Evolutionary conservation across 2,113 vertebrate species (phyloP).

Genomic region (Anoplopoma fimbria): DNA sequence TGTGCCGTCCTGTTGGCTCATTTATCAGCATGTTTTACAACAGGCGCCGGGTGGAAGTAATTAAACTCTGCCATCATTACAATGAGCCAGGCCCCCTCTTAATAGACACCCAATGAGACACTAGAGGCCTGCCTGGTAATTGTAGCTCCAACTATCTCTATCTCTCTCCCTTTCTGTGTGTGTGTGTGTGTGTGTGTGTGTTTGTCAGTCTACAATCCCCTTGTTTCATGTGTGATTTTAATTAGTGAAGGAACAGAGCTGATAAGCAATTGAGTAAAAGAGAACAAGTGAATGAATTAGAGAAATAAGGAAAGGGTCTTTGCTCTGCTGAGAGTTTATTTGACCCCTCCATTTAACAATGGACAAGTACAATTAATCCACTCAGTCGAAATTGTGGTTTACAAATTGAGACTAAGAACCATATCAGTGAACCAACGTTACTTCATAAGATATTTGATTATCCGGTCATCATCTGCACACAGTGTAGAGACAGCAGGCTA

Average conservation of each 20-base stretch:
- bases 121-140: conserved; percentile 95
- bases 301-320: conserved; percentile 54
- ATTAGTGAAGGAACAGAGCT: conserved; percentile 90
- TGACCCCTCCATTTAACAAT: conserved; percentile 55
- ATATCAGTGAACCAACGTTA: conserved; percentile 14
- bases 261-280: conserved; percentile 83
- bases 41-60: conserved; percentile 96
- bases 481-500: neutral
- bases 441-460: neutral
- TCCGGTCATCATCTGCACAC: neutral
- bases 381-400: conserved; percentile 39
- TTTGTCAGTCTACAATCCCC: conserved; percentile 78
- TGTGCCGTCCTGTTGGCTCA: conserved; percentile 95
- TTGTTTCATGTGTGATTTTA: conserved; percentile 89
- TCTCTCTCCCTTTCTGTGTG: conserved; percentile 33
- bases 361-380: conserved; percentile 50
- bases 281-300: conserved; percentile 53
- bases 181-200: conserved; percentile 16
- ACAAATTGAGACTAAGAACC: conserved; percentile 13
- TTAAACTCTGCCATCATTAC: conserved; percentile 99
- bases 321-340: conserved; percentile 45
- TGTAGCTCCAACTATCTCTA: conserved; percentile 86
- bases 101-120: conserved; percentile 99
- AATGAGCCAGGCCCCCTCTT: conserved; percentile 96
- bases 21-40: conserved; percentile 99